These are phyloP conservation scores for Spea hammondii DNA, from an alignment of 2,797 vertebrate species.

Conservation along the genomic window DNA sequence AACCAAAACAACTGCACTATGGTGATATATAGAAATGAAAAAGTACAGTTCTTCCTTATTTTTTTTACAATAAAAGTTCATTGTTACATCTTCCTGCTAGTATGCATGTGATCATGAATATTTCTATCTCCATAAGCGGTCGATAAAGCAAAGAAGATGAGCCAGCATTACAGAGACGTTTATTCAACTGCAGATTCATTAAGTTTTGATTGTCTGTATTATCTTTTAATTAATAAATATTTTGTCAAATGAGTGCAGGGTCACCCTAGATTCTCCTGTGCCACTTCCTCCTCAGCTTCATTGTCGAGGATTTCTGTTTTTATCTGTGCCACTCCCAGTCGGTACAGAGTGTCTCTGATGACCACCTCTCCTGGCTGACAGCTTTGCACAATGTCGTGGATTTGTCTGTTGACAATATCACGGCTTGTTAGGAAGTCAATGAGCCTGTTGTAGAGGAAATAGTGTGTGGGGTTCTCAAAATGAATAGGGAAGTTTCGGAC, in stretches of 20 bases:
- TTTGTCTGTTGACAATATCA: constrained; percentile 91
- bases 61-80: no score
- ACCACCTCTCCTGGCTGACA: constrained; percentile 95
- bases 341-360: constrained; percentile 90
- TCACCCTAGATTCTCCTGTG: constrained; percentile 49
- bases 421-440: constrained; percentile 91
- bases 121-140: no score
- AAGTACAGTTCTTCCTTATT: no score
- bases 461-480: constrained; percentile 89
- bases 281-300: constrained; percentile 59
- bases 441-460: constrained; percentile 96
- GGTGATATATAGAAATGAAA: no score
- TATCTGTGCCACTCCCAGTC: constrained; percentile 93
- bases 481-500: constrained; percentile 66
- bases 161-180: not conserved
- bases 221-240: not conserved
- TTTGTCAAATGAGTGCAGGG: not conserved
- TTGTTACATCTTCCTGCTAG: no score
- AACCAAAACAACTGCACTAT: not conserved
- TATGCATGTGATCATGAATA: no score
- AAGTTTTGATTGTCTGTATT: constrained; percentile 30
- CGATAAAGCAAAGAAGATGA: no score
- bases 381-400: constrained; percentile 83
- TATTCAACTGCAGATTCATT: not conserved
- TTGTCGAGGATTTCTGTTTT: constrained; percentile 79